A percentile compares a stretch with the other conserved stretches of the same genome.
phyloP scores from a whole-genome alignment of 2,888 invertebrate genomes.

The Pollenia amentaria region DNA sequence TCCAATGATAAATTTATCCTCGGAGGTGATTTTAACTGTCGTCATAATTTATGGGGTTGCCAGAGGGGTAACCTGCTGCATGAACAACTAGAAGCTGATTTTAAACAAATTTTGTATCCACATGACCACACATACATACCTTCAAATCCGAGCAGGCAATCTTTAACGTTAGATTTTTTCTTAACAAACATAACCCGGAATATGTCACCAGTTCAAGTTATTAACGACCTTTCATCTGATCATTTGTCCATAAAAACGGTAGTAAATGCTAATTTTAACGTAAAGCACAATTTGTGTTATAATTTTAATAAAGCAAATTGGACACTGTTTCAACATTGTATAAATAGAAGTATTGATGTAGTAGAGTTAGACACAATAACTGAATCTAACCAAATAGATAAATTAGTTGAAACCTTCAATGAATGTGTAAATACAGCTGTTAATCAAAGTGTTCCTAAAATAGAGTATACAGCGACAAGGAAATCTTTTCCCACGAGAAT shows the following conservation, averaged over 20 bases:
- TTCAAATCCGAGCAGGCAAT: too few species aligned
- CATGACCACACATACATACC: too few species aligned
- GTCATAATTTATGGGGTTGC: too few species aligned
- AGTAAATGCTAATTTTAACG: slow-evolving; percentile 22
- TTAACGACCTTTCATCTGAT: slow-evolving; percentile 27
- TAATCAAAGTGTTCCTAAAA: slow-evolving; percentile 27
- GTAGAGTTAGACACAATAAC: too few species aligned
- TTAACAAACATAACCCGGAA: slow-evolving; percentile 26
- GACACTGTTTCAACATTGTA: too few species aligned
- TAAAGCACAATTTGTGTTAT: background rate
- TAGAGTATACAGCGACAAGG: slow-evolving; percentile 11
- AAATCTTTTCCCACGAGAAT: too few species aligned
- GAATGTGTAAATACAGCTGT: slow-evolving; percentile 11
- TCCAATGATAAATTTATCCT: slow-evolving; percentile 21
- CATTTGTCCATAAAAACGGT: slow-evolving; percentile 33
- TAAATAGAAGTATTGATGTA: slow-evolving; percentile 4
- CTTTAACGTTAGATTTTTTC: too few species aligned
- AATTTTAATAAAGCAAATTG: slow-evolving; percentile 1
- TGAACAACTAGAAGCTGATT: slow-evolving; percentile 27
- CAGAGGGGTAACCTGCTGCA: slow-evolving; percentile 21
- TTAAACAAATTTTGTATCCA: slow-evolving; percentile 17
- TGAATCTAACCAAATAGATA: slow-evolving; percentile 1
- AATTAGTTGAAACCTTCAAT: background rate
- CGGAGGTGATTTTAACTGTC: slow-evolving; percentile 25
- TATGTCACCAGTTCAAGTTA: slow-evolving; percentile 15